Base-by-base conservation (phyloP, 1,140 invertebrate species). In the Pseudomyrmex dendroicus region DNA sequence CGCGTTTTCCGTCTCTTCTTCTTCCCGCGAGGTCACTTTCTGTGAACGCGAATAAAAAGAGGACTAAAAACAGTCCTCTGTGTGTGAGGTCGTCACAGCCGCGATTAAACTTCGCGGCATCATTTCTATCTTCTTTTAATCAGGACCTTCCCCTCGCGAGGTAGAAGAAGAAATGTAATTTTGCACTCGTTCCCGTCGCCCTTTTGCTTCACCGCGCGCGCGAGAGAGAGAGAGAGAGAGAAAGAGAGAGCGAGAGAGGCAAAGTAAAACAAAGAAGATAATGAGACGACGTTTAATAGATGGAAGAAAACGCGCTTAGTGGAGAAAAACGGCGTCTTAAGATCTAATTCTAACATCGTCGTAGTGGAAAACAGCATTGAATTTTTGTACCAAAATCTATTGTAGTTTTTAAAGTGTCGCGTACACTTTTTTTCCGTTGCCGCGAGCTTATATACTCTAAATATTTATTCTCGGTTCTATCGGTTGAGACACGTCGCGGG, bases 331-430 rank as follows among this genome's bases (percentile, higher is more conserved):
- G 91, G 91, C 88, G 91, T 93, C 91, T 54, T 93, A 92, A 91
- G 86, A 89, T 93, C 62, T 66, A 77, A 92, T 86, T 89, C 74
- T 89, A 89, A 89, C 80, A 73, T 87, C 74, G 83, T 92, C 35
- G 35, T 35, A 35, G 35, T 35, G 35, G 0, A 89, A 85, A 89
- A 57, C 91, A 93, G 91, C 91, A 94, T 94, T 94, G 86, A 92
- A 94, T 93, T 94, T 94, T 94, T 94, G 93, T 94, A 94, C 93
- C 89, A 90, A 92, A 92, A 92, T 90, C 89, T 94, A 92, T 94
- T 91, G 92, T 94, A 94, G 93, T 89, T 78, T 84, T 92, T 91
- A 90, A 92, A 35, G 89, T 89, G 89, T 90, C 90, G 89, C 89
- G 85, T 66, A 86, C 59, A 86, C 73, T 82, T 89, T 48, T 48